phyloP scores from a whole-genome alignment of 2,797 vertebrate genomes.

The Falco cherrug region DNA sequence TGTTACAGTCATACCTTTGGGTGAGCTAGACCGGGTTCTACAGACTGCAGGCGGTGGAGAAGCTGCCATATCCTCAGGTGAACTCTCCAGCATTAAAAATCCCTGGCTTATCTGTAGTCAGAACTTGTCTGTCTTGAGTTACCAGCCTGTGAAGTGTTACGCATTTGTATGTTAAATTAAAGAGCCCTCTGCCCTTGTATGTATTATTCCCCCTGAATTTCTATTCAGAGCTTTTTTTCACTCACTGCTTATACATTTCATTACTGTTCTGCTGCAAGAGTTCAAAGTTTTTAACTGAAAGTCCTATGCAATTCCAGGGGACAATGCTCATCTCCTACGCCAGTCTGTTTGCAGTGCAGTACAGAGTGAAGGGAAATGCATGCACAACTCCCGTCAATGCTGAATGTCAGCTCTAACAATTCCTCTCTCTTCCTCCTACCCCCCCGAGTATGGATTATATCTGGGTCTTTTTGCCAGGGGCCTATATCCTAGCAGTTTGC shows the following conservation, averaged over 20 bases:
- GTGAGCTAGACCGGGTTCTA: not conserved
- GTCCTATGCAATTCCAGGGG: not conserved
- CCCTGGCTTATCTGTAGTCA: constrained; percentile 40
- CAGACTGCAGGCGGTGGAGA: not conserved
- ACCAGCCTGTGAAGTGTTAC: constrained; percentile 28
- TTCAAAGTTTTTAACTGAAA: not conserved
- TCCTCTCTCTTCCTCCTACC: not conserved
- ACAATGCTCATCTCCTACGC: not conserved
- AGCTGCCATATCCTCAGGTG: constrained; percentile 1
- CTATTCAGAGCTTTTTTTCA: not conserved
- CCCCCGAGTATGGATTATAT: not conserved
- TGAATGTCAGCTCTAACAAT: not conserved
- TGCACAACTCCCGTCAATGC: not conserved
- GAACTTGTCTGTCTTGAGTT: constrained; percentile 38
- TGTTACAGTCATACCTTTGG: not conserved
- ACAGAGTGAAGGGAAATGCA: not conserved
- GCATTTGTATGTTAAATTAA: constrained; percentile 47
- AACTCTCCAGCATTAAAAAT: constrained; percentile 24
- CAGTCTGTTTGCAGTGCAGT: not conserved
- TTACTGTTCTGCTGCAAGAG: not conserved
- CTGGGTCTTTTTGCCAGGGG: not conserved
- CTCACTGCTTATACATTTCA: constrained; percentile 7
- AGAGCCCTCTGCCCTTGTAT: constrained; percentile 33
- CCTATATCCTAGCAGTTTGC: not conserved
- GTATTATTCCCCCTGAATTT: not conserved